A percentile compares a stretch with the other conserved stretches of the same genome.
Conservation (phyloP, 2,113 vertebrate species). For the Orcinus orca region DNA sequence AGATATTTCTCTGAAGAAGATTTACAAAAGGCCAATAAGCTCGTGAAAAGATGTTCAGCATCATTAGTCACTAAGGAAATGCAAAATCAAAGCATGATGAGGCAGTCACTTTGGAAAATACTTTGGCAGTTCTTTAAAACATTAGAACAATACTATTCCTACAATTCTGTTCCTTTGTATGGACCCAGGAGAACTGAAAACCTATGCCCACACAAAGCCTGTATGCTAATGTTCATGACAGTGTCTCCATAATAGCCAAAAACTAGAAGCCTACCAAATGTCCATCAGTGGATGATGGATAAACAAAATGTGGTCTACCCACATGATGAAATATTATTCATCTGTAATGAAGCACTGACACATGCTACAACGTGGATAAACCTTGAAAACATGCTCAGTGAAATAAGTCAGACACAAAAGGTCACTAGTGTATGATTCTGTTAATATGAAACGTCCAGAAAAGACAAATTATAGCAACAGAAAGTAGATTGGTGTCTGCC, state of each 20-base stretch:
- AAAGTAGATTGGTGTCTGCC: accelerated
- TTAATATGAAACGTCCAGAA: accelerated
- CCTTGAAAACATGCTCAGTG: neutral
- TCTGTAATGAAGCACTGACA: neutral
- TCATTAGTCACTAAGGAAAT: accelerated
- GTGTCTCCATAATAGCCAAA: too few species aligned
- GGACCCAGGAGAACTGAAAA: neutral
- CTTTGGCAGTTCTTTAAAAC: neutral
- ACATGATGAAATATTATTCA: too few species aligned
- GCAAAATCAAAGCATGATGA: accelerated
- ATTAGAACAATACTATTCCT: neutral
- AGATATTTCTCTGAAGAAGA: neutral
- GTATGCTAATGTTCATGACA: neutral
- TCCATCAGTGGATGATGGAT: neutral
- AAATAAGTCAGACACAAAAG: neutral
- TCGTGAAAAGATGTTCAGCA: accelerated
- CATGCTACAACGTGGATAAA: accelerated
- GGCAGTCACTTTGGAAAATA: neutral
- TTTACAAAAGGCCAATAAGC: neutral
- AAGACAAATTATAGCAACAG: neutral
- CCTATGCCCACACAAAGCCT: neutral
- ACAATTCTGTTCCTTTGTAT: neutral
- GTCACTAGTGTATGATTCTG: accelerated
- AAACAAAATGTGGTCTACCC: neutral
- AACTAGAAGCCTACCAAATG: neutral